Evolutionary conservation across 2,888 invertebrate genomes (phyloP).

Genomic region (Ichneumoninae sp.): DNA sequence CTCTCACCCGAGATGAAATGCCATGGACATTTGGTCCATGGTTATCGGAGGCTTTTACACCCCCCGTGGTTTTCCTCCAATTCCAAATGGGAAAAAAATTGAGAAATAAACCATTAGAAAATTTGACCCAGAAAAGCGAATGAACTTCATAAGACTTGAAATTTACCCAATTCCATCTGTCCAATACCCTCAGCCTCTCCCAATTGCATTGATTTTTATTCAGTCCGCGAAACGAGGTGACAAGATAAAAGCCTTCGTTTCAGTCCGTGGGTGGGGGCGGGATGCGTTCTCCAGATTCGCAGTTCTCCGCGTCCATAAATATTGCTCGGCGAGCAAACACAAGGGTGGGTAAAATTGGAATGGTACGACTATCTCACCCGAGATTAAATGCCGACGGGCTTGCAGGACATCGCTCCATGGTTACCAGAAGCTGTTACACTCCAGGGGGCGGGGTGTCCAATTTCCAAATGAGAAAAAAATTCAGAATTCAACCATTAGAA

Average conservation of each 20-base stretch:
- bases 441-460: background rate
- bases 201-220: conserved; percentile 6
- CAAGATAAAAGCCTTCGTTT: conserved; percentile 12
- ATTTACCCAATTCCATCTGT: background rate
- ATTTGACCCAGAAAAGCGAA: too few relatives aligned
- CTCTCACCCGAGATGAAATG: background rate
- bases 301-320: conserved; percentile 8
- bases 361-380: background rate
- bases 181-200: background rate
- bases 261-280: background rate
- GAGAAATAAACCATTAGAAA: too few relatives aligned
- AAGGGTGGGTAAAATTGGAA: conserved; percentile 42
- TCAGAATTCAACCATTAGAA: too few relatives aligned
- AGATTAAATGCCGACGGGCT: conserved; percentile 13
- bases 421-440: background rate
- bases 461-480: too few relatives aligned
- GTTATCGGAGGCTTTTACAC: background rate
- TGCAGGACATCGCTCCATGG: background rate
- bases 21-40: too few relatives aligned
- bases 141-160: background rate
- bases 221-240: conserved; percentile 32
- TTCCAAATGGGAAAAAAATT: too few relatives aligned
- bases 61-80: background rate
- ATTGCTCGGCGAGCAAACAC: background rate
- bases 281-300: background rate